Evolutionary conservation across 2,888 invertebrate species (phyloP).

Genomic region (Troglohyphantes excavatus): DNA sequence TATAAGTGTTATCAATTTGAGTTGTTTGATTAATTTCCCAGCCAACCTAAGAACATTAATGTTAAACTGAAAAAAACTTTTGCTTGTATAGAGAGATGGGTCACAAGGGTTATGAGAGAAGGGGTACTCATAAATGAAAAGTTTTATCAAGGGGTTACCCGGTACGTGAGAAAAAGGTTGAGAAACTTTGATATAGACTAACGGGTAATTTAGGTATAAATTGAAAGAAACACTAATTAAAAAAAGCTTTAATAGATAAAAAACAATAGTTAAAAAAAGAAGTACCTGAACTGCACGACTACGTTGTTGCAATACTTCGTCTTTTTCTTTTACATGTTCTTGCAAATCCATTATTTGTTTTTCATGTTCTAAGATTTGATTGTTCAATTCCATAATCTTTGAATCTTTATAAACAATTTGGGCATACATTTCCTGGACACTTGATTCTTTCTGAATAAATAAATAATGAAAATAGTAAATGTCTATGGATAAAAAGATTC

Average conservation of each 20-base stretch:
- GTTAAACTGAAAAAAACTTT: not conserved
- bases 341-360: constrained; percentile 89
- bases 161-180: not conserved
- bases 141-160: not conserved
- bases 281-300: constrained; percentile 86
- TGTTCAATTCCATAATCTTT: constrained; percentile 87
- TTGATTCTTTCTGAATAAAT: constrained; percentile 69
- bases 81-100: not conserved
- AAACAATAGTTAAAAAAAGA: not conserved
- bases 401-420: constrained; percentile 86
- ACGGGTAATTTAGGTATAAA: too few relatives aligned
- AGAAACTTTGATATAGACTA: too few relatives aligned
- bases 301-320: constrained; percentile 91
- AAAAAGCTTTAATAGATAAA: too few relatives aligned
- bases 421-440: constrained; percentile 83
- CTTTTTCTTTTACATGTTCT: constrained; percentile 91
- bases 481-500: too few relatives aligned
- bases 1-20: too few relatives aligned
- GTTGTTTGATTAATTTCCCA: too few relatives aligned
- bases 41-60: too few relatives aligned
- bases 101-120: too few relatives aligned
- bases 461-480: too few relatives aligned
- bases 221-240: too few relatives aligned
- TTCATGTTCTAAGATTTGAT: constrained; percentile 89
- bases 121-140: too few relatives aligned